A percentile compares a stretch with the other conserved stretches of the same genome.
Conservation (phyloP, 2,113 vertebrate species). For the Mobula birostris region DNA sequence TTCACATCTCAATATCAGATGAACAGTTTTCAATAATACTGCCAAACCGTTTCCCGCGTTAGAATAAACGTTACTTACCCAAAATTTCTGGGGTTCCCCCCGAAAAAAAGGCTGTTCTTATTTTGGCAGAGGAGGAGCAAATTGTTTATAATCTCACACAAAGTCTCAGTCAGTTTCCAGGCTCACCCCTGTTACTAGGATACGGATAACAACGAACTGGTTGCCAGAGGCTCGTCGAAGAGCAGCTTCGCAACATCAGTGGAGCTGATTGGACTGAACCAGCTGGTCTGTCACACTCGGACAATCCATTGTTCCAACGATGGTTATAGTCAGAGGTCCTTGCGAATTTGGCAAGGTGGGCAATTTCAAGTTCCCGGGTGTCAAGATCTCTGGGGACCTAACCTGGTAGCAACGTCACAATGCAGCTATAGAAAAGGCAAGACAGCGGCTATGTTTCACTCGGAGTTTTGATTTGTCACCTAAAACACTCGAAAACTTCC, state of each 20-base stretch:
- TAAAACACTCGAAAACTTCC: too few species aligned
- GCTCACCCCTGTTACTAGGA: constrained; percentile 32
- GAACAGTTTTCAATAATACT: too few species aligned
- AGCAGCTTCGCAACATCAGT: too few species aligned
- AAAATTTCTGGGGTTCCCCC: neutral
- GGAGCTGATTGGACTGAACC: neutral
- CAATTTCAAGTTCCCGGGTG: too few species aligned
- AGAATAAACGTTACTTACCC: neutral
- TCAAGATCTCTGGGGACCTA: too few species aligned
- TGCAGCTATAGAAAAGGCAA: too few species aligned
- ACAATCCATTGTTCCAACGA: neutral
- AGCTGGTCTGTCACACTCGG: neutral
- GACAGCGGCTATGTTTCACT: too few species aligned
- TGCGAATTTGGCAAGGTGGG: neutral
- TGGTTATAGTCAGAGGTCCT: neutral
- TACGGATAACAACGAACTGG: constrained; percentile 42
- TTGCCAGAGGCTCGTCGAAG: constrained; percentile 48
- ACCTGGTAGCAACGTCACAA: too few species aligned
- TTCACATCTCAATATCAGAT: too few species aligned
- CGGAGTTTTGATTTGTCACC: too few species aligned
- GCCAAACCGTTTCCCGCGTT: neutral
- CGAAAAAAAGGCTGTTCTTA: neutral
- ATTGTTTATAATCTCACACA: too few species aligned
- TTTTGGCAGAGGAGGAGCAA: too few species aligned
- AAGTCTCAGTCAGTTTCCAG: neutral